Conservation (phyloP, 2,888 invertebrate species). For the Drosophila birchii region DNA sequence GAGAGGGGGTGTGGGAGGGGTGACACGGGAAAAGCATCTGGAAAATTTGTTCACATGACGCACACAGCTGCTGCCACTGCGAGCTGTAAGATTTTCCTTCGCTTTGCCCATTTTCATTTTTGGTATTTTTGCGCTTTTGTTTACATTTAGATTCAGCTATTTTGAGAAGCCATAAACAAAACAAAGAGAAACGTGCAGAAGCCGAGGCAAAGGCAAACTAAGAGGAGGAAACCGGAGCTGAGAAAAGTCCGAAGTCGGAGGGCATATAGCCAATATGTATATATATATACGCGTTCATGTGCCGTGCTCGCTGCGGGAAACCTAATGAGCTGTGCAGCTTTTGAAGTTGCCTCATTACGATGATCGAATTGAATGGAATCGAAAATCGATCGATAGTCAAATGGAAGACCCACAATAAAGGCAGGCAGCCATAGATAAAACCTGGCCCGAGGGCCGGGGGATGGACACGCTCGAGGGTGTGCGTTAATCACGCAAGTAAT, state of each 20-base stretch:
- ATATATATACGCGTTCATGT: background rate
- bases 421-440: slow-evolving; percentile 76
- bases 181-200: slow-evolving; percentile 57
- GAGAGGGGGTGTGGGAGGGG: background rate
- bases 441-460: slow-evolving; percentile 23
- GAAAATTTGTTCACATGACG: slow-evolving; percentile 74
- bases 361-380: slow-evolving; percentile 56
- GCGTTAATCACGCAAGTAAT: slow-evolving; percentile 77
- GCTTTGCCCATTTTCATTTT: slow-evolving; percentile 31
- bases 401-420: slow-evolving; percentile 78
- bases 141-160: slow-evolving; percentile 76
- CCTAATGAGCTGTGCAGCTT: slow-evolving; percentile 71
- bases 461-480: slow-evolving; percentile 65
- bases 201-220: slow-evolving; percentile 22
- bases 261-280: slow-evolving; percentile 39
- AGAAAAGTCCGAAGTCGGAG: slow-evolving; percentile 30
- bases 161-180: slow-evolving; percentile 77
- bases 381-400: slow-evolving; percentile 72
- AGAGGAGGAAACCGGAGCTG: slow-evolving; percentile 24
- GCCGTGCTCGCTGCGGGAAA: slow-evolving; percentile 15
- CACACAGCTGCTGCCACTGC: slow-evolving; percentile 70
- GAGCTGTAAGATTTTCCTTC: slow-evolving; percentile 44
- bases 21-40: slow-evolving; percentile 59
- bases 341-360: slow-evolving; percentile 66
- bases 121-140: slow-evolving; percentile 69